Evolutionary conservation across 2,888 invertebrate species (phyloP).

Genomic region (Acholoe squamosa): DNA sequence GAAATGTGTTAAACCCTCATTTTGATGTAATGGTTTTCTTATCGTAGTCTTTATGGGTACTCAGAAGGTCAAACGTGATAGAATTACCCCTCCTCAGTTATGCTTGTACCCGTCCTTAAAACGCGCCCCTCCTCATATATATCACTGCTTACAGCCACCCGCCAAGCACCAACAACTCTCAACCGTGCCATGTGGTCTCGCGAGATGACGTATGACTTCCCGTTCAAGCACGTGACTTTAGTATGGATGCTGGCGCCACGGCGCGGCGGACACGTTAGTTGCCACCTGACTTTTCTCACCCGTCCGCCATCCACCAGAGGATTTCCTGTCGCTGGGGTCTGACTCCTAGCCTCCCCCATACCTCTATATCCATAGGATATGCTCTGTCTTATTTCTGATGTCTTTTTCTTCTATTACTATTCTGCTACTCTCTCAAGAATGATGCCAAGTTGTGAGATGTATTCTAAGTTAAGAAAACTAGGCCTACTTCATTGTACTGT

Average conservation of each 20-base stretch:
- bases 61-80: not conserved
- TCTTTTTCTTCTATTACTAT: not conserved
- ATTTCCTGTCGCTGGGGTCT: not conserved
- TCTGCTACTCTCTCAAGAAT: not conserved
- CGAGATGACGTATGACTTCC: constrained; percentile 50
- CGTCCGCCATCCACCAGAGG: constrained; percentile 4
- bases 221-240: constrained; percentile 44
- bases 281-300: constrained; percentile 39
- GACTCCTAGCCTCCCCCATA: not conserved
- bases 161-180: constrained; percentile 1
- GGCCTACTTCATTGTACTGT: not conserved
- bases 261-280: constrained; percentile 42
- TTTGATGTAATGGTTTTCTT: not conserved
- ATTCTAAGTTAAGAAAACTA: not conserved
- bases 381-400: not conserved
- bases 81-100: not conserved
- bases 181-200: constrained; percentile 27
- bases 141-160: not conserved
- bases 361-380: not conserved
- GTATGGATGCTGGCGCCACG: constrained; percentile 48
- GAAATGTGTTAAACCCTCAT: too few species aligned
- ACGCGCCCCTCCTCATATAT: not conserved
- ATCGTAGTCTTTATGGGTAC: not conserved
- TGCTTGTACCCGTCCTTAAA: not conserved
- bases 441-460: not conserved